Evolutionary conservation across 2,797 vertebrate species (phyloP), one percentile per base, ranked within the genome.

Genomic region (Sebastes goodei): DNA sequence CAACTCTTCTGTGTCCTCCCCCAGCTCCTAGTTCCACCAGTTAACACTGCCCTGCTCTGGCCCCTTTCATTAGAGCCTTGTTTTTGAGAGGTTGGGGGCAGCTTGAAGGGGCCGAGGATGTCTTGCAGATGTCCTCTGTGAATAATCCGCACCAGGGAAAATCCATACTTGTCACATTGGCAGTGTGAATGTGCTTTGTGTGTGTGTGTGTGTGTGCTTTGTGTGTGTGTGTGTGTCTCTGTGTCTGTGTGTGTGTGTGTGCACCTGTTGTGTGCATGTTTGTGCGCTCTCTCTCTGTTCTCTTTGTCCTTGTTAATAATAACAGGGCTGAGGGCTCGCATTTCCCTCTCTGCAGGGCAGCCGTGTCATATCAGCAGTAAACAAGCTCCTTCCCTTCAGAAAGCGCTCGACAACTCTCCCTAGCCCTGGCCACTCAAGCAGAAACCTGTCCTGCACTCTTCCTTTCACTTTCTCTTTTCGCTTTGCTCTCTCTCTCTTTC

Each of bases 301-400:
- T 96, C 93, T 95, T 96, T 96, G 96, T 96, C 95, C 96, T 96
- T 96, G 95, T 96, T 96, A 96, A 96, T 96, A 96, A 96, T 96
- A 96, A 96, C 95, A 95, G 96, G 95, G 95, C 95, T 94, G 94
- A 95, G 92, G 94, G 95, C 92, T 94, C 90, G 88, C 94, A 95
- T 96, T 96, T 96, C 95, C 94, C 93, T 93, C 94, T 95, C 95
- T 93, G 95, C 95, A 95, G 95, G 95, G 94, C 95, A 94, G 94
- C 94, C 93, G 91, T 96, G 96, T 96, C 95, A 96, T 96, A 95
- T 95, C 95, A 94, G 94, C 95, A 92, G 95, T 96, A 96, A 96
- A 96, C 96, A 96, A 96, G 95, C 96, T 94, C 90, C 91, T 94
- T 95, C 92, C 94, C 93, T 94, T 94, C 94, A 94, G 93, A 93